These are phyloP conservation scores for Poecile atricapillus DNA, from an alignment of 2,113 vertebrate species.

Conservation along the genomic window DNA sequence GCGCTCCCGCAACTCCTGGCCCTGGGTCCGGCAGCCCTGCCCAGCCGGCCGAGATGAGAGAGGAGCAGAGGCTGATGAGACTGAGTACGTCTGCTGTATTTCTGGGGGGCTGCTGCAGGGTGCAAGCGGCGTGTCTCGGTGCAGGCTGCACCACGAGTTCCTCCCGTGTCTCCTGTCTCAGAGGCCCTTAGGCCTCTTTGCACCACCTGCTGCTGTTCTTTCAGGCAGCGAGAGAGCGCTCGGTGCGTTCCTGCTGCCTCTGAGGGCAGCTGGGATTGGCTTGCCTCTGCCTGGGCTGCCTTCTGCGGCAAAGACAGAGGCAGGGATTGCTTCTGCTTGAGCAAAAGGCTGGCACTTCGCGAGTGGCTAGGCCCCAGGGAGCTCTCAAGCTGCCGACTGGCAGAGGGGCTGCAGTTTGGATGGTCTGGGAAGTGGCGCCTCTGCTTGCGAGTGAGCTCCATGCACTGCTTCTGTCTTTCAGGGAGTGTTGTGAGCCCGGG, in stretches of 20 bases:
- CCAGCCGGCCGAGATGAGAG: neutral
- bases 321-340: neutral
- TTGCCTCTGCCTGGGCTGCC: neutral
- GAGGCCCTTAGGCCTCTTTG: neutral
- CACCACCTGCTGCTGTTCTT: neutral
- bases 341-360: no score
- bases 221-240: neutral
- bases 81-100: neutral
- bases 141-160: neutral
- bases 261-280: neutral
- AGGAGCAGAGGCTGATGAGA: neutral
- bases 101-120: no score
- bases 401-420: neutral
- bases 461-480: neutral
- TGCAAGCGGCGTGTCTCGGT: rapidly evolving
- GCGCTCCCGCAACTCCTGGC: neutral
- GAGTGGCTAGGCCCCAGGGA: neutral
- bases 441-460: neutral
- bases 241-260: neutral
- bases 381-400: neutral
- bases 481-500: neutral
- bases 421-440: no score
- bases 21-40: neutral
- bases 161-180: neutral
- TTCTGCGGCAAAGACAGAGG: neutral